phyloP scores from a whole-genome alignment of 2,113 vertebrate species.

The Leptobrachium ailaonicum region DNA sequence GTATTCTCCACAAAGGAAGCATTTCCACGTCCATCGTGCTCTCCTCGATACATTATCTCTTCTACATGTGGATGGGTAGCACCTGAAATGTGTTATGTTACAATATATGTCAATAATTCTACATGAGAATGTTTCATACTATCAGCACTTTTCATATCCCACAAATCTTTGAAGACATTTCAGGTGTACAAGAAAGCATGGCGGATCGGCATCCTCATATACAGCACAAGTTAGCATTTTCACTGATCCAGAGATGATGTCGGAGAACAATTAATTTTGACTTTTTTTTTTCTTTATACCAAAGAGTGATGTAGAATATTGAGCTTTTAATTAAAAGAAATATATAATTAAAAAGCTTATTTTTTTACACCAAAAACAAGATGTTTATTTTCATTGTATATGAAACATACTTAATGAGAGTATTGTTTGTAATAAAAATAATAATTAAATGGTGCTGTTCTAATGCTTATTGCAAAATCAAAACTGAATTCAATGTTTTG shows the following conservation, averaged over 20 bases:
- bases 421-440: constrained; percentile 12
- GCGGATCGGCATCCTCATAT: background rate
- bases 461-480: background rate
- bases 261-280: background rate
- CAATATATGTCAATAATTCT: no score
- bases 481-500: background rate
- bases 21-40: no score
- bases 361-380: constrained; percentile 24
- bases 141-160: no score
- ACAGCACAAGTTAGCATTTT: background rate
- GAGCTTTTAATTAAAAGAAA: background rate
- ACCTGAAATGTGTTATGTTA: no score
- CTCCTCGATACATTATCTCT: no score
- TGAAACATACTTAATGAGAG: constrained; percentile 4
- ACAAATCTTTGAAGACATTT: no score
- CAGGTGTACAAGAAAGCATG: no score
- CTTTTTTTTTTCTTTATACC: constrained; percentile 32
- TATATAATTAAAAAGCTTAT: constrained; percentile 17
- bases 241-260: background rate
- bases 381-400: constrained; percentile 18
- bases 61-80: no score
- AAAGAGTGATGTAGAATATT: constrained; percentile 31
- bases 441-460: constrained; percentile 33
- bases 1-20: no score
- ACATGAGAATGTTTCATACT: no score